Conservation (phyloP, 2,888 invertebrate species). For the Ceraclea dissimilis region DNA sequence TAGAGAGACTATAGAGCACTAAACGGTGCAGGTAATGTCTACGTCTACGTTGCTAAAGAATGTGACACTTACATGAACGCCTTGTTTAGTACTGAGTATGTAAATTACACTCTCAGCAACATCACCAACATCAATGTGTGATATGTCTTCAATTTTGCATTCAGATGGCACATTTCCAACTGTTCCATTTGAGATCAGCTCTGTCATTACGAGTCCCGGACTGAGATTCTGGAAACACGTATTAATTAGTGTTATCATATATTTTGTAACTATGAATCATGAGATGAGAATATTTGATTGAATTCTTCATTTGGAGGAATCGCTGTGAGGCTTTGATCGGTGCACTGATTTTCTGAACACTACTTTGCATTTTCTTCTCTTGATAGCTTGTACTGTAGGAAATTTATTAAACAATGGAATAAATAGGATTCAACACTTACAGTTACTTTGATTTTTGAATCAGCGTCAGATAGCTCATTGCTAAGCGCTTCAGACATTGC, state of each 20-base stretch:
- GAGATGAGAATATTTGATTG: too few species aligned
- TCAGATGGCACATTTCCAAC: too few species aligned
- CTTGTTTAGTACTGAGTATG: constrained; percentile 52
- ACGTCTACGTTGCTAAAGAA: too few species aligned
- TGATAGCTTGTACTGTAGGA: too few species aligned
- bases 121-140: constrained; percentile 33
- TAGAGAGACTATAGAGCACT: too few species aligned
- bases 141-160: background rate
- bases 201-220: constrained; percentile 54
- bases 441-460: constrained; percentile 41
- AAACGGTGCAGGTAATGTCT: too few species aligned
- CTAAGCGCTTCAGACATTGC: constrained; percentile 45
- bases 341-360: too few species aligned
- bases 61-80: constrained; percentile 52
- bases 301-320: too few species aligned
- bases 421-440: constrained; percentile 29
- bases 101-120: constrained; percentile 55
- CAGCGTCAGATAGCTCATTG: constrained; percentile 40
- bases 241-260: too few species aligned
- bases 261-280: background rate
- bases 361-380: too few species aligned
- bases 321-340: too few species aligned
- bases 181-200: constrained; percentile 22
- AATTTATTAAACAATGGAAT: background rate
- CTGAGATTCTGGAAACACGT: constrained; percentile 54